Evolutionary conservation across 2,113 vertebrate species (phyloP).

Genomic region (Tympanuchus pallidicinctus): DNA sequence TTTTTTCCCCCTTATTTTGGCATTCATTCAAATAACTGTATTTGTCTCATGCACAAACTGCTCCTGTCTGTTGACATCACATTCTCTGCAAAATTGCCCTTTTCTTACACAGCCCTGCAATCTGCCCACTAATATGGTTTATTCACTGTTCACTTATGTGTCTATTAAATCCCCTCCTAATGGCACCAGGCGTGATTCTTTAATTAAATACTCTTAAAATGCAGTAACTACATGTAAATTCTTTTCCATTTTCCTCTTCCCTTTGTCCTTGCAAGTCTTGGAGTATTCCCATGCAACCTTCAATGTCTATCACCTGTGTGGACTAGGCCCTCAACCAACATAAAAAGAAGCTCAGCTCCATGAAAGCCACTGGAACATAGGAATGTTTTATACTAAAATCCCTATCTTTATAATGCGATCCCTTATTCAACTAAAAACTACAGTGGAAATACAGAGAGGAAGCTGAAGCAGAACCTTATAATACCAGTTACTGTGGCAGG

Average conservation of each 20-base stretch:
- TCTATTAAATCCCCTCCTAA: slow-evolving; percentile 8
- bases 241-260: neutral
- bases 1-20: neutral
- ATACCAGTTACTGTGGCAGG: neutral
- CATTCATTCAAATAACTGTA: neutral
- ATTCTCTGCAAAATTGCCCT: neutral
- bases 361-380: neutral
- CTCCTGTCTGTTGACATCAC: neutral
- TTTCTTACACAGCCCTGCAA: neutral
- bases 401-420: neutral
- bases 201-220: neutral
- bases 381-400: neutral
- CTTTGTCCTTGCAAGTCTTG: neutral
- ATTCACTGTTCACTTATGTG: neutral
- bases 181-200: neutral
- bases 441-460: neutral
- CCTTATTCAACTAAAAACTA: neutral
- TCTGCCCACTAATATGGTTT: neutral
- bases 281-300: neutral
- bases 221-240: neutral
- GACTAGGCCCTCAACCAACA: neutral
- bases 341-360: neutral
- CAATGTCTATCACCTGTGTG: neutral
- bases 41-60: neutral
- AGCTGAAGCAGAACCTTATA: neutral